phyloP scores from a whole-genome alignment of 2,888 invertebrate genomes.

The Crossocerus cetratus region DNA sequence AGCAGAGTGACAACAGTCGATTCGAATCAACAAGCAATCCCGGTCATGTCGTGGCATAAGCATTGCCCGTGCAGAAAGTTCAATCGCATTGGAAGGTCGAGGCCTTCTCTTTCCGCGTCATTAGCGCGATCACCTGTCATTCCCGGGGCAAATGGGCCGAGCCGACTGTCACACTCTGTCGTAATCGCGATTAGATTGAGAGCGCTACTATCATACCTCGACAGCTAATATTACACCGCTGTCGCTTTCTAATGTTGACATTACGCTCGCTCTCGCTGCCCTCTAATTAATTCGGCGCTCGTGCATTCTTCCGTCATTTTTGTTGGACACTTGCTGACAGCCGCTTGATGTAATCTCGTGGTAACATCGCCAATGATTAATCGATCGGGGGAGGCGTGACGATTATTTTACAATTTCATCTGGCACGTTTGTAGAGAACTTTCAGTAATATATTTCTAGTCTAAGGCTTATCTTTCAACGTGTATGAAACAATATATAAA shows the following conservation, averaged over 20 bases:
- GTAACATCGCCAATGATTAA: too few species aligned
- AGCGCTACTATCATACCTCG: background rate
- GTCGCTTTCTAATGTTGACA: background rate
- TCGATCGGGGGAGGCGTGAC: too few species aligned
- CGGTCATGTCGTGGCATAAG: too few species aligned
- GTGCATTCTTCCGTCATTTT: background rate
- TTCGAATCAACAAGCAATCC: too few species aligned
- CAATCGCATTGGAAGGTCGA: conserved; percentile 7
- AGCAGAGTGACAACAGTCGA: too few species aligned
- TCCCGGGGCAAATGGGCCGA: conserved; percentile 16
- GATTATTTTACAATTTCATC: too few species aligned
- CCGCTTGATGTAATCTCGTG: too few species aligned
- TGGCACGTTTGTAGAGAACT: too few species aligned
- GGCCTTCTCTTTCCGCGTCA: conserved; percentile 17
- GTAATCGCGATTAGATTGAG: conserved; percentile 8
- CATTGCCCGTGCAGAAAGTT: background rate
- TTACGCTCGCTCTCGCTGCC: background rate
- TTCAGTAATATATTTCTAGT: too few species aligned
- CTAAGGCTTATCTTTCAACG: too few species aligned
- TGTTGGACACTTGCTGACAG: too few species aligned
- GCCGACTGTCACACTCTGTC: background rate
- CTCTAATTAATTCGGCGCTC: background rate
- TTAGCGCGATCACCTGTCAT: conserved; percentile 27
- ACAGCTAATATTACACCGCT: background rate
- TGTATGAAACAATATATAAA: too few species aligned